Percentiles rank a stretch among this genome's conserved stretches.
Conservation (phyloP, 2,113 vertebrate genomes). For the Melanerpes aurifrons region DNA sequence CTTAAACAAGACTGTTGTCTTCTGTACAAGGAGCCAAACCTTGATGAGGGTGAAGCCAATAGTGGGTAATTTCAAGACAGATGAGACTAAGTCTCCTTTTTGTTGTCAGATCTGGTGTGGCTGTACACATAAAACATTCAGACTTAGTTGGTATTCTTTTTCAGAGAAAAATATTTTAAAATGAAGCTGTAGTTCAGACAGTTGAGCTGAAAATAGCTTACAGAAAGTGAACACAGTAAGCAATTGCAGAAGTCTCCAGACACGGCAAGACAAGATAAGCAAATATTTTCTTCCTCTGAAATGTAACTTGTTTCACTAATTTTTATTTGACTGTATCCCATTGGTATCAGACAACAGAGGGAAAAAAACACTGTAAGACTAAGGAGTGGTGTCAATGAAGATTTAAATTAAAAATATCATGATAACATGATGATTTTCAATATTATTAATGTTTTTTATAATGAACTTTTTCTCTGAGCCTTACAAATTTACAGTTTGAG, state of each 20-base stretch:
- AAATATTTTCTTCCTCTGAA: constrained; percentile 55
- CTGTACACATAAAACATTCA: constrained; percentile 50
- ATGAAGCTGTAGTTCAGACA: constrained; percentile 69
- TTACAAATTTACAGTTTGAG: background rate
- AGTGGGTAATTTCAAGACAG: constrained; percentile 36
- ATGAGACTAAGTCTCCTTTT: constrained; percentile 16
- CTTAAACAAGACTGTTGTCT: constrained; percentile 29
- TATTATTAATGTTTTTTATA: background rate
- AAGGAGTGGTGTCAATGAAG: background rate
- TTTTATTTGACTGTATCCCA: constrained; percentile 45
- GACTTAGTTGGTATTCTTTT: constrained; percentile 23
- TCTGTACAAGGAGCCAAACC: background rate
- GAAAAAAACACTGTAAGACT: background rate
- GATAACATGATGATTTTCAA: background rate
- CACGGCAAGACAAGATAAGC: constrained; percentile 42
- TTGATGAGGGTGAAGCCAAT: constrained; percentile 47
- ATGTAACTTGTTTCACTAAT: constrained; percentile 65
- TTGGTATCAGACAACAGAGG: background rate
- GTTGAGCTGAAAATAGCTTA: constrained; percentile 69
- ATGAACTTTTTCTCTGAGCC: background rate
- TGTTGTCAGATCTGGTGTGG: constrained; percentile 20
- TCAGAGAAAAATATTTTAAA: constrained; percentile 69
- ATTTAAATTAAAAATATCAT: background rate
- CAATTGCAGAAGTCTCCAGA: constrained; percentile 66
- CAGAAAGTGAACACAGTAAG: constrained; percentile 58